Conservation (phyloP, 2,797 vertebrate species). For the Epinephelus malabaricus region DNA sequence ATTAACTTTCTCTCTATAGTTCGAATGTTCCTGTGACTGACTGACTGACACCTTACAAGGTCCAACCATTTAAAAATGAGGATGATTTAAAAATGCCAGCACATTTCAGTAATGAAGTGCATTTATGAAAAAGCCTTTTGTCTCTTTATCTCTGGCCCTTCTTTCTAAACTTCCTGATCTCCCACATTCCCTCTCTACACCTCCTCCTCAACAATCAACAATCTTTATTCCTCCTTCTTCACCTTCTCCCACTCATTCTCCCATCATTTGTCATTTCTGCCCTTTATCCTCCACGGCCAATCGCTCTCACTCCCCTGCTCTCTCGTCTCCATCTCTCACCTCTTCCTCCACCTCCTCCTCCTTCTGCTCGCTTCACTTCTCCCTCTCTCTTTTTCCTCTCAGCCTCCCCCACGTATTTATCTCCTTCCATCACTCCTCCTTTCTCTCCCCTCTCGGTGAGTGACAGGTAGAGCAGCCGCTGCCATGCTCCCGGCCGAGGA, state of each 20-base stretch:
- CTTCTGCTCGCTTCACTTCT: constrained; percentile 16
- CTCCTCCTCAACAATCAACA: constrained; percentile 39
- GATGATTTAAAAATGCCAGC: neutral
- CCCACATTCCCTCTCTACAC: neutral
- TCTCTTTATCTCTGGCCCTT: neutral
- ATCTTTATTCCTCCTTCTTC: constrained; percentile 25
- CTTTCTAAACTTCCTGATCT: constrained; percentile 12
- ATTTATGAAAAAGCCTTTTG: neutral
- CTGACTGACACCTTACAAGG: no score
- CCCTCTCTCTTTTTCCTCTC: constrained; percentile 12
- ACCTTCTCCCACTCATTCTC: constrained; percentile 40
- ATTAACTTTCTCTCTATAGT: no score
- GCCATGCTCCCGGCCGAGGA: constrained; percentile 20
- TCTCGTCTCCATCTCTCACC: constrained; percentile 9
- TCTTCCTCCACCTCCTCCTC: neutral
- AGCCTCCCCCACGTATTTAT: constrained; percentile 38
- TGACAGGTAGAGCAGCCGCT: constrained; percentile 30
- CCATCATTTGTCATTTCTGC: constrained; percentile 55
- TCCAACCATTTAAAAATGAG: neutral
- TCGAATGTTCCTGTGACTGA: no score
- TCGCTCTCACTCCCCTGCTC: constrained; percentile 29
- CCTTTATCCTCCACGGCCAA: constrained; percentile 46
- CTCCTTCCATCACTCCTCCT: constrained; percentile 18
- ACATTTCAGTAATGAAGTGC: constrained; percentile 5
- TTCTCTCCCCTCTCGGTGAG: constrained; percentile 16